Conservation (phyloP, 2,113 vertebrate genomes). For the Sylvicapra grimmia region DNA sequence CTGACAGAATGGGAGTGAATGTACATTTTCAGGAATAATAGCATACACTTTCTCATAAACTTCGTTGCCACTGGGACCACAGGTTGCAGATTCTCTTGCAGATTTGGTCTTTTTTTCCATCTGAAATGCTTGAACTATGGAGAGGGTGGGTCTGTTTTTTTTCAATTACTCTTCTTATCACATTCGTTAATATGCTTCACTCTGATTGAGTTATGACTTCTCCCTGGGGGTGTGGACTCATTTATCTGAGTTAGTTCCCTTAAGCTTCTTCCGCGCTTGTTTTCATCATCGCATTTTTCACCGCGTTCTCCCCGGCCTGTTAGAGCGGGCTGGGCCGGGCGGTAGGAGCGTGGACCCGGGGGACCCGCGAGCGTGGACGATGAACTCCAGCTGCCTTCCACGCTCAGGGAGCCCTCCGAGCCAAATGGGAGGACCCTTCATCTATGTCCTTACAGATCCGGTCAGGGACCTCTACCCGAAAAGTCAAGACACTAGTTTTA, state of each 20-base stretch:
- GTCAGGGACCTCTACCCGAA: neutral
- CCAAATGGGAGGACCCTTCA: neutral
- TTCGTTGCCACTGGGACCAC: neutral
- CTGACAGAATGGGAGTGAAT: neutral
- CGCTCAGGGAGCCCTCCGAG: neutral
- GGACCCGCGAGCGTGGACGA: neutral
- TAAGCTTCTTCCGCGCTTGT: neutral
- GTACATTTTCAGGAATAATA: neutral
- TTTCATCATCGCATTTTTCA: neutral
- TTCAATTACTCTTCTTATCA: conserved; percentile 40
- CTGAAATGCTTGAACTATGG: neutral
- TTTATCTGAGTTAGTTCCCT: neutral
- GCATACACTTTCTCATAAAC: neutral
- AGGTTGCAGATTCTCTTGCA: neutral
- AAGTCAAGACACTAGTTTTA: neutral
- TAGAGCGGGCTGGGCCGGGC: neutral
- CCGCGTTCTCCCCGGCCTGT: neutral
- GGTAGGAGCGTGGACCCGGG: neutral
- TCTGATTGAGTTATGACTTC: conserved; percentile 39
- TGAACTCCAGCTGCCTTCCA: neutral
- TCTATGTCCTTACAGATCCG: neutral
- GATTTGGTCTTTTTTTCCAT: neutral
- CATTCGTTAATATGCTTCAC: conserved; percentile 3
- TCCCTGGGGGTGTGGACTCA: conserved; percentile 4
- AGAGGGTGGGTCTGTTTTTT: conserved; percentile 4